phyloP scores from a whole-genome alignment of 2,888 invertebrate genomes.

The Choreutis nemorana region DNA sequence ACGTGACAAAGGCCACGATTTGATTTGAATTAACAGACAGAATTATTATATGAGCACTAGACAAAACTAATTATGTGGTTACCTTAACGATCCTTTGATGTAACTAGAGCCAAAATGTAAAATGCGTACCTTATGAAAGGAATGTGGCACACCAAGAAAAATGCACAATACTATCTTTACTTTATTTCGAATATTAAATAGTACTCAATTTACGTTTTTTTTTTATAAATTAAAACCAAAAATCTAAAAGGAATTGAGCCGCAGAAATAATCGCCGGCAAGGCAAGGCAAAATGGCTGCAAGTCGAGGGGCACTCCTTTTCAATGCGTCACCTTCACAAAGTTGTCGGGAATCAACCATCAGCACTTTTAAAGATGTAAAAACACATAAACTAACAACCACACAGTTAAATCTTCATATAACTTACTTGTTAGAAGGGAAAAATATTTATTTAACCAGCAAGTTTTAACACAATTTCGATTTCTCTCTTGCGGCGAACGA shows the following conservation, averaged over 20 bases:
- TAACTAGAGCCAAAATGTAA: conserved; percentile 29
- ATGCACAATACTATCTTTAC: no score
- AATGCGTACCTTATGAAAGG: no score
- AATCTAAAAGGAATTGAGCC: neutral
- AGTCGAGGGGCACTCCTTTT: conserved; percentile 70
- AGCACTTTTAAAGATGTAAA: conserved; percentile 22
- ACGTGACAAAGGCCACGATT: no score
- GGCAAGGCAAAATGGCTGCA: conserved; percentile 65
- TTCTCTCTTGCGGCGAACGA: conserved; percentile 65
- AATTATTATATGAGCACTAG: no score
- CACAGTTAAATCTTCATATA: conserved; percentile 38
- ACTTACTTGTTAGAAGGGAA: conserved; percentile 67
- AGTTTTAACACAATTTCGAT: conserved; percentile 61
- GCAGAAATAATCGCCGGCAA: conserved; percentile 38
- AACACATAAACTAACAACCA: conserved; percentile 32
- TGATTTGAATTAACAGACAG: no score
- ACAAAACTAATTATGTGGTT: conserved; percentile 30
- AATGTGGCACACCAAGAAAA: no score
- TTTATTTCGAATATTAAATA: no score
- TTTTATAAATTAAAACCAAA: neutral
- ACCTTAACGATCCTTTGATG: conserved; percentile 25
- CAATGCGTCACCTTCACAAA: conserved; percentile 68
- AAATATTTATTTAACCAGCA: conserved; percentile 62
- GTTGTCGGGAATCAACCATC: conserved; percentile 24
- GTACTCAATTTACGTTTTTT: no score